Conservation (phyloP, 1,140 invertebrate species). For the Argopecten irradians region DNA sequence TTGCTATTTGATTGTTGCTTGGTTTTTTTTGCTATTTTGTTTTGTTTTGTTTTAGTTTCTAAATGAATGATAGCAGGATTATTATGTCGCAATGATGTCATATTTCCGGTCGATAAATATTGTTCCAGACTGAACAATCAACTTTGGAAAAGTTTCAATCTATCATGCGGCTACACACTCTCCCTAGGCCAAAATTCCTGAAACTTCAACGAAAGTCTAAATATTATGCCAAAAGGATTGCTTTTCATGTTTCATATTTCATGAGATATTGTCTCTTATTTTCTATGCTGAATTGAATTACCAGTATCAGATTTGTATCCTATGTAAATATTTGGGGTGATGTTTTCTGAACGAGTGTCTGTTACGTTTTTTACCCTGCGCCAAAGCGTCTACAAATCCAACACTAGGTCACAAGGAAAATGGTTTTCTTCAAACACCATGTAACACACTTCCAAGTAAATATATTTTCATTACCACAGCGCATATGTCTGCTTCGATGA, state of each 20-base stretch:
- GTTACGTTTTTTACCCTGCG: background rate
- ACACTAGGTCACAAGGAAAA: conserved; percentile 1
- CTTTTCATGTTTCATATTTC: background rate
- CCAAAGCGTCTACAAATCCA: background rate
- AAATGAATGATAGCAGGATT: background rate
- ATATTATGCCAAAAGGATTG: background rate
- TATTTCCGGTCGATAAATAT: background rate
- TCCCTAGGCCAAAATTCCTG: background rate
- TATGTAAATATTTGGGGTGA: background rate
- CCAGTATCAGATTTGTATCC: background rate
- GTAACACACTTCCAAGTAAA: background rate
- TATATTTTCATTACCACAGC: background rate
- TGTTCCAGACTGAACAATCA: background rate
- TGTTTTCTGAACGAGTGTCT: background rate
- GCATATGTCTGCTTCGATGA: background rate
- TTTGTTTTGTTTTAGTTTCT: too few relatives aligned
- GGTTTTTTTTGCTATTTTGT: too few relatives aligned
- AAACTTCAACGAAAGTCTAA: background rate
- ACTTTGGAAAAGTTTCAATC: background rate
- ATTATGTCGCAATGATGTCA: background rate
- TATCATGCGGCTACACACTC: background rate
- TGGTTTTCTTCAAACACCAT: background rate
- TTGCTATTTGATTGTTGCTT: too few relatives aligned
- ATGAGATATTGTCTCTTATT: background rate
- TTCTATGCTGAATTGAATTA: background rate